phyloP scores from a whole-genome alignment of 2,113 vertebrate species.

The Uropsilus gracilis region DNA sequence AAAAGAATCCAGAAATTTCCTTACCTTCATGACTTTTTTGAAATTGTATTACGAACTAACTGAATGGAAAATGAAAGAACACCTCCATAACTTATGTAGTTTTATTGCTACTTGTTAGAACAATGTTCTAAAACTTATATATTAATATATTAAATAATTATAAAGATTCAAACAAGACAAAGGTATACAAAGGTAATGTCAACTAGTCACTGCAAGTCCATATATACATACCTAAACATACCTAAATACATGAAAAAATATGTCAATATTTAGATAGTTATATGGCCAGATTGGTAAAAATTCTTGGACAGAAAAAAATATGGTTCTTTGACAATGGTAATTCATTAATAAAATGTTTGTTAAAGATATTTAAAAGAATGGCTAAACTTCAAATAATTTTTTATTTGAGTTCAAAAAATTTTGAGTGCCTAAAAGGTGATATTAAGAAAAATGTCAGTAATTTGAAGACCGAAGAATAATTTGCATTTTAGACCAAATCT shows the following conservation, averaged over 20 bases:
- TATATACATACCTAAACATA: background rate
- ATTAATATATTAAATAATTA: conserved; percentile 15
- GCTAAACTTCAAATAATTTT: conserved; percentile 10
- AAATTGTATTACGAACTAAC: background rate
- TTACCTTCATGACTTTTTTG: background rate
- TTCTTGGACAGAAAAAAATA: background rate
- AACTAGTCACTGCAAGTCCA: background rate
- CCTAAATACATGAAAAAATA: background rate
- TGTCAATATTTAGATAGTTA: background rate
- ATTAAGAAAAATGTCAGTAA: background rate
- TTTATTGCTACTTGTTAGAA: background rate
- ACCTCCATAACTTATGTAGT: background rate
- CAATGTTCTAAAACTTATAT: background rate
- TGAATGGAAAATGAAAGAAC: background rate
- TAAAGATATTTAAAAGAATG: background rate
- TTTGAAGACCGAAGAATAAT: background rate
- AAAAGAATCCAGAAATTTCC: conserved; percentile 8
- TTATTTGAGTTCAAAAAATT: background rate
- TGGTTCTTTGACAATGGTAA: background rate
- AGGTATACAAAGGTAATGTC: background rate
- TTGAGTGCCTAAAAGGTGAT: background rate
- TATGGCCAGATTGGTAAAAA: background rate
- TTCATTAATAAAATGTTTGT: background rate
- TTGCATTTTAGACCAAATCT: background rate
- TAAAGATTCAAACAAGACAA: conserved; percentile 27